Percentiles rank a stretch among this genome's conserved stretches.
phyloP scores from a whole-genome alignment of 2,888 invertebrate genomes.

The Cyrtodaria siliqua region DNA sequence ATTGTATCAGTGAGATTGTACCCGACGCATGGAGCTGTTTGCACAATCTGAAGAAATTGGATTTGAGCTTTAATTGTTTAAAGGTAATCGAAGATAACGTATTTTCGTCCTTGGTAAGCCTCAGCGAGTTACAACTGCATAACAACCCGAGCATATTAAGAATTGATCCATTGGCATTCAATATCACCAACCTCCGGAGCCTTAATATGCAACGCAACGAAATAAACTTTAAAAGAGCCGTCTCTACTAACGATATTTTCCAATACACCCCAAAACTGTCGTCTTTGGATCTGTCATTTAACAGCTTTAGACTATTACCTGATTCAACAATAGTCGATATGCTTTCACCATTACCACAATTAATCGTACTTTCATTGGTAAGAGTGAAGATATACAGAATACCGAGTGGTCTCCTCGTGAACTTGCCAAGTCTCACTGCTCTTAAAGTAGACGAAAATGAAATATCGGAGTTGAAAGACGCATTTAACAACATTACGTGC shows the following conservation, averaged over 20 bases:
- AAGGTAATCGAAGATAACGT: background rate
- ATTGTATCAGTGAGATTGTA: slow-evolving; percentile 1
- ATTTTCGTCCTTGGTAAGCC: background rate
- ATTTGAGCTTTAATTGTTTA: background rate
- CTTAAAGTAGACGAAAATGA: slow-evolving; percentile 26
- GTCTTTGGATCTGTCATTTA: too few species aligned
- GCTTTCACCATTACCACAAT: background rate
- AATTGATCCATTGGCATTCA: background rate
- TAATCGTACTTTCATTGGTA: background rate
- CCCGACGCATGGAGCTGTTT: background rate
- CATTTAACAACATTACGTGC: background rate
- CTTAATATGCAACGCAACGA: slow-evolving; percentile 5
- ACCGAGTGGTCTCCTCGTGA: slow-evolving; percentile 2
- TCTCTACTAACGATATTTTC: background rate
- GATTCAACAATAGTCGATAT: background rate
- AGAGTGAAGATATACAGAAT: slow-evolving; percentile 1
- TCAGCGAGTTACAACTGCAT: background rate
- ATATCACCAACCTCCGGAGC: background rate
- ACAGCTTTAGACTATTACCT: background rate
- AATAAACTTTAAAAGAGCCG: background rate
- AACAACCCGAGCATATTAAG: background rate
- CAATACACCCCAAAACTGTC: too few species aligned
- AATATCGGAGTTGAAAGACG: background rate
- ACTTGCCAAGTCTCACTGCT: slow-evolving; percentile 8
- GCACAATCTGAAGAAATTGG: background rate